Conservation (phyloP, 2,888 invertebrate genomes). For the Tethea ocularis region DNA sequence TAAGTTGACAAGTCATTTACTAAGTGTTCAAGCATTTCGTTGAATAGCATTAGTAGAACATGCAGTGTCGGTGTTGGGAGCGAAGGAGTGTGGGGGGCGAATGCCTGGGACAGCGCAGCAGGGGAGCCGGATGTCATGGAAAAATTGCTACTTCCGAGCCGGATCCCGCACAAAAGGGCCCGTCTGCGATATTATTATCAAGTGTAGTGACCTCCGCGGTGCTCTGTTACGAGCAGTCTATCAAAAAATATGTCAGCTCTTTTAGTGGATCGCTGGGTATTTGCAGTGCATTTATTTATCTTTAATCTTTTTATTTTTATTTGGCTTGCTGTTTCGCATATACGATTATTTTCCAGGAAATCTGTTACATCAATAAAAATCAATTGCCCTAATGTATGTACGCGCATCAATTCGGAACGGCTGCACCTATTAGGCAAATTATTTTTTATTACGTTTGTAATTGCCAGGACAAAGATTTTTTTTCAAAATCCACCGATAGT, state of each 20-base stretch:
- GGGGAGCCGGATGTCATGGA: conserved; percentile 74
- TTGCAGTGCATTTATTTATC: conserved; percentile 21
- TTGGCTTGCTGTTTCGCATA: too few relatives aligned
- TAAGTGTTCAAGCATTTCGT: conserved; percentile 50
- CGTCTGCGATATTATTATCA: conserved; percentile 69
- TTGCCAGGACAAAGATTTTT: too few relatives aligned
- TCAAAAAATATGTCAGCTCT: conserved; percentile 54
- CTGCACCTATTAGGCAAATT: too few relatives aligned
- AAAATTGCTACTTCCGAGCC: conserved; percentile 78
- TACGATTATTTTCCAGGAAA: background rate
- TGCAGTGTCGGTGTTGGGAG: conserved; percentile 42
- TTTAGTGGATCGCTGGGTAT: conserved; percentile 37
- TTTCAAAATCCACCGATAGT: too few relatives aligned
- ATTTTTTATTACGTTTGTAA: too few relatives aligned
- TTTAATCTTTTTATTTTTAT: conserved; percentile 11
- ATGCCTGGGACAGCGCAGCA: conserved; percentile 63
- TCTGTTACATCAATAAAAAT: too few relatives aligned
- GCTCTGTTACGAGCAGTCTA: conserved; percentile 55
- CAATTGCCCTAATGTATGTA: too few relatives aligned
- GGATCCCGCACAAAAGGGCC: conserved; percentile 63
- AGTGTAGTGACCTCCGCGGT: conserved; percentile 63
- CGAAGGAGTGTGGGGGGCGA: conserved; percentile 29
- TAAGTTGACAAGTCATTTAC: conserved; percentile 45
- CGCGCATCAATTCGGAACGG: too few relatives aligned
- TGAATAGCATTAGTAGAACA: conserved; percentile 56